Conservation (phyloP, 2,797 vertebrate species). For the Chaetophractus vellerosus region DNA sequence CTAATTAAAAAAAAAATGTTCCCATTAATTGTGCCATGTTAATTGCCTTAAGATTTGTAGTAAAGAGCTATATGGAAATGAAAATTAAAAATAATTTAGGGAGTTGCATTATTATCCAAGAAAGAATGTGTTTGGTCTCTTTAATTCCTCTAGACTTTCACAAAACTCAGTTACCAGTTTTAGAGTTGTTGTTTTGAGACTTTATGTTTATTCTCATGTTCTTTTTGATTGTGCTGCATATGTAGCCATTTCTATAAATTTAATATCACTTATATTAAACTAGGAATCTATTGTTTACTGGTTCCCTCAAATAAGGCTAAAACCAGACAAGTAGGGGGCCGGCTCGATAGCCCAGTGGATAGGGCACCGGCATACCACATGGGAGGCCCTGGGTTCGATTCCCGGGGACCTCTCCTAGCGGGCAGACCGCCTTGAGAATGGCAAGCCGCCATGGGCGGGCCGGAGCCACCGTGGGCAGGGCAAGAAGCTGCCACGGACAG, state of each 20-base stretch:
- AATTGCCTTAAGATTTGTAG: not conserved
- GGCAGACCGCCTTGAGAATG: too few relatives aligned
- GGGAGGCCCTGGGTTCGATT: too few relatives aligned
- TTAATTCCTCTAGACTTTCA: not conserved
- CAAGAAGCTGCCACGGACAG: too few relatives aligned
- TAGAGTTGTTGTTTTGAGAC: not conserved
- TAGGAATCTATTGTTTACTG: not conserved
- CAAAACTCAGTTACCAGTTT: not conserved
- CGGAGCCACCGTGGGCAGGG: too few relatives aligned
- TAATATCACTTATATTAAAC: not conserved
- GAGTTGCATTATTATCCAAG: not conserved
- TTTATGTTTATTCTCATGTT: not conserved
- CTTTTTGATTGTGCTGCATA: not conserved
- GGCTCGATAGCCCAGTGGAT: too few relatives aligned
- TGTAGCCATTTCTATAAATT: not conserved
- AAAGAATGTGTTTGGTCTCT: not conserved
- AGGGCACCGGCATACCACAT: too few relatives aligned
- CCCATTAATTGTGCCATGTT: not conserved
- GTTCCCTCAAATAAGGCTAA: not conserved
- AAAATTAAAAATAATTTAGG: not conserved
- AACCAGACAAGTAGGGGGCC: not conserved
- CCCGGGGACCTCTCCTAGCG: too few relatives aligned
- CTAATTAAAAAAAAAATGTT: not conserved
- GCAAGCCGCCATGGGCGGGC: too few relatives aligned
- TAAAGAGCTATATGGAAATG: not conserved